Evolutionary conservation across 2,888 invertebrate species (phyloP), one percentile per base, ranked within the genome.

Genomic region (Polylopha cassiicola): DNA sequence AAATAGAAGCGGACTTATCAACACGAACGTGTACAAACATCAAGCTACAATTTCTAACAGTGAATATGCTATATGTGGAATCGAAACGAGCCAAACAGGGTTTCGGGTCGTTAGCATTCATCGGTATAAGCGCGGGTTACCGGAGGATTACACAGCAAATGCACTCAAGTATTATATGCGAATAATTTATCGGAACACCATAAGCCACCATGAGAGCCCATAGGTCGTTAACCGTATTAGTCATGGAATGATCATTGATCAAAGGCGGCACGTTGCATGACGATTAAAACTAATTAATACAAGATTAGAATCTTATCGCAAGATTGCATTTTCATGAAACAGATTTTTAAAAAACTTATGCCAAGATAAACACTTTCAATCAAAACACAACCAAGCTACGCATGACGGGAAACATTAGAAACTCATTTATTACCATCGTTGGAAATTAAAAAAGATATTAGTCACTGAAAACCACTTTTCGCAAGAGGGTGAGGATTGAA

Each of bases 391-490:
- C 14, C 23, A 33, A 11, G 18, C 15, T 22, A 18, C 4, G 22
- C 13, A n/a, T 29, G 23, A 20, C 9, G n/a, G 15, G n/a, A 7
- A 36, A 36, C 21, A 26, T 4, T 13, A 27, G 43, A 54, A 60
- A 58, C 50, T 49, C 43, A 57, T 64, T 62, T 56, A 51, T 57
- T 46, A 48, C 56, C 47, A 53, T 58, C 53, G 44, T 46, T 45
- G 42, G 43, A 60, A 64, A 69, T 68, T 62, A 66, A 53, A 59
- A 51, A 57, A 51, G 46, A 56, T 61, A 67, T 74, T 65, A 65
- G 55, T 61, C 65, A 60, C 52, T 53, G 47, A 50, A 57, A 56
- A 57, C 48, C 50, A 49, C 52, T 58, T 54, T 47, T 44, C 43
- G 46, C 46, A 31, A 44, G 51, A 49, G 51, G 37, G 49, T 44